Percentiles rank a stretch among this genome's conserved stretches.
Evolutionary conservation across 2,797 vertebrate genomes (phyloP).

Genomic region (Tolypeutes matacus): DNA sequence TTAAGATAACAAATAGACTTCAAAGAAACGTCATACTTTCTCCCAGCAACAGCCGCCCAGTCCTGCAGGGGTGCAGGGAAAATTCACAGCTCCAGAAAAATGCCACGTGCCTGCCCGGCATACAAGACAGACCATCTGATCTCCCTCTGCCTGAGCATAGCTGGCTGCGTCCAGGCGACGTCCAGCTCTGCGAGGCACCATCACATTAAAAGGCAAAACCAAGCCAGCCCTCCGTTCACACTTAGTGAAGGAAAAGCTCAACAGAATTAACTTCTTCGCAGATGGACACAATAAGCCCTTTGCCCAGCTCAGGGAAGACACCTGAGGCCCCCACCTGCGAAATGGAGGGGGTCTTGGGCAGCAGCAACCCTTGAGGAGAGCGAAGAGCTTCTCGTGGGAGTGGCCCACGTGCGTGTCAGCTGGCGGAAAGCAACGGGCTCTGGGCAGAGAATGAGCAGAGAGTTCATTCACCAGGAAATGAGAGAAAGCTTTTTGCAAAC

Average conservation of each 20-base stretch:
- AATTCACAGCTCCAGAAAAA: accelerated
- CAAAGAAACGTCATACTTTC: neutral
- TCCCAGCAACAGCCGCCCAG: neutral
- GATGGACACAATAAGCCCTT: neutral
- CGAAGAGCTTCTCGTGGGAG: accelerated
- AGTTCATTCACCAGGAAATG: accelerated
- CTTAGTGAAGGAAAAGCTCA: neutral
- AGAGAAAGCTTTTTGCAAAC: neutral
- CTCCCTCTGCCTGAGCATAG: neutral
- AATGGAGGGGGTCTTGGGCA: accelerated
- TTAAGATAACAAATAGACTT: conserved; percentile 42
- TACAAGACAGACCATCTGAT: neutral
- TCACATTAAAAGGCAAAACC: no score
- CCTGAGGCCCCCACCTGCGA: neutral
- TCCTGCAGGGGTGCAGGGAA: neutral
- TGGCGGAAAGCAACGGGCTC: accelerated
- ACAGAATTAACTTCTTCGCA: neutral
- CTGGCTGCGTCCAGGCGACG: accelerated
- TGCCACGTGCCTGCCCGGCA: neutral
- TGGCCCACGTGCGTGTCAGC: accelerated
- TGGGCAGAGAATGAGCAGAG: neutral
- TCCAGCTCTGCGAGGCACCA: neutral
- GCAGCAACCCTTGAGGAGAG: accelerated
- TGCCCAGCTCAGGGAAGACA: neutral
- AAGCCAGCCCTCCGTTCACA: neutral